These are phyloP conservation scores for Sebastes vulpes DNA, from an alignment of 2,797 vertebrate species.

Conservation along the genomic window DNA sequence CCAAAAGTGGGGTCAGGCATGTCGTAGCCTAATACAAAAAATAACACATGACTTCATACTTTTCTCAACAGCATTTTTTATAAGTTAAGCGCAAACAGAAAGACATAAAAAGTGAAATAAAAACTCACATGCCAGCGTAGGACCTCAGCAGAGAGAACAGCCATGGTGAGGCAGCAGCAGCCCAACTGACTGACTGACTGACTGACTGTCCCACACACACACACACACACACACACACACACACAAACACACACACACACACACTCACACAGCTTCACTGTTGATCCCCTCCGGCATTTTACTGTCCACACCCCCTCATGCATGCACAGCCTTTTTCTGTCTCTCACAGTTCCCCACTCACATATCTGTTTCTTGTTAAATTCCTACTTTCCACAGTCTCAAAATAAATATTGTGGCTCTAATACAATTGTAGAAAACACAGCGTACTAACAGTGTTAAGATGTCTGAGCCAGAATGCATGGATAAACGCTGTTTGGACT, in stretches of 20 bases:
- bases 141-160: conserved; percentile 87
- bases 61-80: neutral
- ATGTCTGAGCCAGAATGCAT: conserved; percentile 11
- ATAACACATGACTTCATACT: neutral
- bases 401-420: conserved; percentile 62
- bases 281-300: conserved; percentile 66
- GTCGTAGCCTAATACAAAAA: neutral
- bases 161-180: conserved; percentile 85
- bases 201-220: conserved; percentile 50
- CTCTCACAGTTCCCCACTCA: conserved; percentile 38
- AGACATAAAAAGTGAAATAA: neutral
- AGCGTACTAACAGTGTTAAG: conserved; percentile 12
- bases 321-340: conserved; percentile 53
- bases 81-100: neutral
- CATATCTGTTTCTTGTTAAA: conserved; percentile 76
- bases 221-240: conserved; percentile 39
- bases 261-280: conserved; percentile 24
- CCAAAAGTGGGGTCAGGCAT: neutral
- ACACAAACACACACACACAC: conserved; percentile 34
- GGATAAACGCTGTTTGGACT: neutral
- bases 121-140: conserved; percentile 88
- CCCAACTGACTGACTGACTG: conserved; percentile 69
- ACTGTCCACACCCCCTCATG: conserved; percentile 81
- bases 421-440: conserved; percentile 42
- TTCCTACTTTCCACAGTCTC: conserved; percentile 52